Conservation (phyloP, 2,797 vertebrate species). For the Crocidura indochinensis region DNA sequence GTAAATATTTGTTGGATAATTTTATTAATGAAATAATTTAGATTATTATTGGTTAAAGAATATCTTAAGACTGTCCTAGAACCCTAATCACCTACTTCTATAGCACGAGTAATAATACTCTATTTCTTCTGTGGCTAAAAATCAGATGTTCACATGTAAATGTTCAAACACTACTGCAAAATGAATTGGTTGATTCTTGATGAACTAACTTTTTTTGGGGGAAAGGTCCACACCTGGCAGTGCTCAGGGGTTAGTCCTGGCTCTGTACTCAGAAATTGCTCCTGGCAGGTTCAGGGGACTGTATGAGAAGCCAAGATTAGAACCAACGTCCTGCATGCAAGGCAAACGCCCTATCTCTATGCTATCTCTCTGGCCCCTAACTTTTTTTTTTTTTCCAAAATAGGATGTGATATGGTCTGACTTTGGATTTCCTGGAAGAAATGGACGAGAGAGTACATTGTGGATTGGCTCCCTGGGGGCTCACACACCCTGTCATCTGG, state of each 20-base stretch:
- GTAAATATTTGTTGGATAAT: conserved; percentile 51
- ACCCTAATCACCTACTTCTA: not conserved
- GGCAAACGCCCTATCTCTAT: no score
- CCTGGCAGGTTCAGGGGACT: no score
- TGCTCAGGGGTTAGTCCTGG: no score
- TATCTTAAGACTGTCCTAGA: conserved; percentile 17
- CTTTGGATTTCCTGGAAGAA: conserved; percentile 96
- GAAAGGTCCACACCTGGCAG: no score
- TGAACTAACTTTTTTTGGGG: not conserved
- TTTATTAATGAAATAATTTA: not conserved
- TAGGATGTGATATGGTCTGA: conserved; percentile 96
- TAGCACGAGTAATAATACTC: not conserved
- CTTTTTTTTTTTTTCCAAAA: conserved; percentile 54
- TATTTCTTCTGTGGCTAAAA: not conserved
- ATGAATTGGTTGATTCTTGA: conserved; percentile 65
- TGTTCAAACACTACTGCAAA: not conserved
- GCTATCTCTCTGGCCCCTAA: no score
- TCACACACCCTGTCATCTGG: conserved; percentile 97
- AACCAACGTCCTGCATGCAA: no score
- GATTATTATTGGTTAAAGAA: conserved; percentile 25
- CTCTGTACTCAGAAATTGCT: no score
- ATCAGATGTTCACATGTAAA: not conserved
- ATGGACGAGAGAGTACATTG: conserved; percentile 95
- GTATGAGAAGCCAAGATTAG: no score
- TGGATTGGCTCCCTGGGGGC: conserved; percentile 96